These are phyloP conservation scores for Cirrhinus molitorella DNA, from an alignment of 2,797 vertebrate species.

Conservation along the genomic window DNA sequence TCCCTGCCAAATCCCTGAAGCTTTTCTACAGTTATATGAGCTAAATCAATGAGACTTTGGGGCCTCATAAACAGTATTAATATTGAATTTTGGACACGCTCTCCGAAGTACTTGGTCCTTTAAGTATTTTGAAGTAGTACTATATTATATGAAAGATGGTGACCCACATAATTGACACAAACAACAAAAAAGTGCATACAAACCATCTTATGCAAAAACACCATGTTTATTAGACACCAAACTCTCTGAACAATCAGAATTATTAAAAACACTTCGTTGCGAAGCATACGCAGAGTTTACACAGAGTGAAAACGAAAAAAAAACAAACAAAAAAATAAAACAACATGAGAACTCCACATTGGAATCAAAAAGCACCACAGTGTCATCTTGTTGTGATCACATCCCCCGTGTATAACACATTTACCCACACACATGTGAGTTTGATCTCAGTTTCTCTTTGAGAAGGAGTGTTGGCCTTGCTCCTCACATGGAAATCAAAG, in stretches of 20 bases:
- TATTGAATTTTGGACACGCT: background rate
- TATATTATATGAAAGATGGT: background rate
- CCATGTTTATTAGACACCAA: slow-evolving; percentile 80
- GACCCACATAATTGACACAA: background rate
- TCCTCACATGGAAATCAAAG: background rate
- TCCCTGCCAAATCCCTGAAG: background rate
- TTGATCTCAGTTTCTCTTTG: background rate
- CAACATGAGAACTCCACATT: slow-evolving; percentile 60
- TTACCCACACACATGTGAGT: background rate
- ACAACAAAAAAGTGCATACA: background rate
- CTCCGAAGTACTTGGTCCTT: background rate
- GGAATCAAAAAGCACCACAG: slow-evolving; percentile 73
- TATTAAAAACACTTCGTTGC: slow-evolving; percentile 86
- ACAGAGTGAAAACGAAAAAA: slow-evolving; percentile 68
- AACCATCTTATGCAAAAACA: slow-evolving; percentile 63
- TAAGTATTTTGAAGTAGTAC: background rate
- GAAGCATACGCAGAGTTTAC: slow-evolving; percentile 80
- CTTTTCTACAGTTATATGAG: background rate
- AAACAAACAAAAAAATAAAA: background rate
- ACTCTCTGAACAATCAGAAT: slow-evolving; percentile 79
- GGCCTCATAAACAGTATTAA: background rate
- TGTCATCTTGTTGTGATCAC: slow-evolving; percentile 54
- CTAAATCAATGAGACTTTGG: background rate
- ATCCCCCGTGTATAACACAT: slow-evolving; percentile 6
- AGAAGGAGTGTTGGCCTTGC: slow-evolving; percentile 29